phyloP scores from a whole-genome alignment of 2,888 invertebrate genomes.

The Cryptocephalus primarius region DNA sequence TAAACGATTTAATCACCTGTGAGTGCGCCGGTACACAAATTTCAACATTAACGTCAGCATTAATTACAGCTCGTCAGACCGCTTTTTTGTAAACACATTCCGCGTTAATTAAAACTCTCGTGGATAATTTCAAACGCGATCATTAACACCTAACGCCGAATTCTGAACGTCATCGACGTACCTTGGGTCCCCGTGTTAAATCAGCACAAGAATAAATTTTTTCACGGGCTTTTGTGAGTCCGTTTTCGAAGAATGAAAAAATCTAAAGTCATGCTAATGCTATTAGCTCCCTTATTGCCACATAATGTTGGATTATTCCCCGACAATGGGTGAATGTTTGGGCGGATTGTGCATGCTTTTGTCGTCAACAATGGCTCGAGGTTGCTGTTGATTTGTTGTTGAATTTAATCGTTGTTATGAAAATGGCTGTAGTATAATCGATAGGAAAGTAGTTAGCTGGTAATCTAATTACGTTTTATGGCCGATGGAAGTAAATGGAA shows the following conservation, averaged over 20 bases:
- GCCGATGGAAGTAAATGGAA: too few species aligned
- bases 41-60: too few species aligned
- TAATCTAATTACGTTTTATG: conserved; percentile 4
- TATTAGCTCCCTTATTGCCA: conserved; percentile 16
- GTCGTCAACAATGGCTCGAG: conserved; percentile 5
- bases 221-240: conserved; percentile 10
- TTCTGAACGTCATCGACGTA: too few species aligned
- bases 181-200: too few species aligned
- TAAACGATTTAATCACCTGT: too few species aligned
- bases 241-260: conserved; percentile 12
- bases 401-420: conserved; percentile 4
- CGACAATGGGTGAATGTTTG: conserved; percentile 5
- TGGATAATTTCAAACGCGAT: too few species aligned
- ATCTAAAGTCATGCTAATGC: conserved; percentile 24
- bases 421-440: conserved; percentile 1
- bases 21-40: too few species aligned
- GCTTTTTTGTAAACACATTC: too few species aligned
- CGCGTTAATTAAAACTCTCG: too few species aligned
- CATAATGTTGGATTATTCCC: conserved; percentile 5
- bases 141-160: too few species aligned
- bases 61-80: too few species aligned
- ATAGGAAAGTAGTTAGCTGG: conserved; percentile 2
- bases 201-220: too few species aligned
- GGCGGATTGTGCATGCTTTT: conserved; percentile 5
- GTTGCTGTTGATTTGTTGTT: conserved; percentile 7